These are phyloP conservation scores for Leiothrix lutea DNA, from an alignment of 2,113 vertebrate species.

Conservation along the genomic window DNA sequence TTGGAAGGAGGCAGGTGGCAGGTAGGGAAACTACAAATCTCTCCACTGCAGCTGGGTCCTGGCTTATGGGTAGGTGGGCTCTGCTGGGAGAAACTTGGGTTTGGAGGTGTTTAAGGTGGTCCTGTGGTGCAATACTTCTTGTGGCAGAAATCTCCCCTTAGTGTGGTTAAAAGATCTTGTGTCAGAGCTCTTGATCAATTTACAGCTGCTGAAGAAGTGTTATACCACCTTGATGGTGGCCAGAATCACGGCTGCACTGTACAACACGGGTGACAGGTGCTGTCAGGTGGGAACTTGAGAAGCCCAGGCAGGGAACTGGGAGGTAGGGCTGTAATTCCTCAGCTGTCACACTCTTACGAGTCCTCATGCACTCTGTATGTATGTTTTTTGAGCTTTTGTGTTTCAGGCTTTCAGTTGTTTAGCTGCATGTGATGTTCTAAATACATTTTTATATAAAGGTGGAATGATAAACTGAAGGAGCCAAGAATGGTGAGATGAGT, in stretches of 20 bases:
- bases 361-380: fast-evolving
- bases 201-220: not conserved
- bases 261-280: fast-evolving
- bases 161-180: not conserved
- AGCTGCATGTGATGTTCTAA: not conserved
- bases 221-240: not conserved
- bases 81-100: not conserved
- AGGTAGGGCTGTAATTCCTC: not conserved
- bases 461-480: not conserved
- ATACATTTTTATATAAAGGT: not conserved
- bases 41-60: not conserved
- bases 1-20: not conserved
- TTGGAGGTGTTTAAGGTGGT: not conserved
- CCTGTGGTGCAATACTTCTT: not conserved
- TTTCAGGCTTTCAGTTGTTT: not conserved
- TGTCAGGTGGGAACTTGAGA: not conserved
- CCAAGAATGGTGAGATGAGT: not conserved
- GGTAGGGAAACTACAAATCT: not conserved
- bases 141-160: not conserved
- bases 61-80: not conserved
- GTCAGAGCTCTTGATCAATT: not conserved
- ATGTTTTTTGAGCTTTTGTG: not conserved
- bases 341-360: fast-evolving
- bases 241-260: not conserved
- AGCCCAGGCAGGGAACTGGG: not conserved